A percentile compares a stretch with the other conserved stretches of the same genome.
Evolutionary conservation across 1,140 invertebrate species (phyloP).

Genomic region (Dufourea novaeangliae): DNA sequence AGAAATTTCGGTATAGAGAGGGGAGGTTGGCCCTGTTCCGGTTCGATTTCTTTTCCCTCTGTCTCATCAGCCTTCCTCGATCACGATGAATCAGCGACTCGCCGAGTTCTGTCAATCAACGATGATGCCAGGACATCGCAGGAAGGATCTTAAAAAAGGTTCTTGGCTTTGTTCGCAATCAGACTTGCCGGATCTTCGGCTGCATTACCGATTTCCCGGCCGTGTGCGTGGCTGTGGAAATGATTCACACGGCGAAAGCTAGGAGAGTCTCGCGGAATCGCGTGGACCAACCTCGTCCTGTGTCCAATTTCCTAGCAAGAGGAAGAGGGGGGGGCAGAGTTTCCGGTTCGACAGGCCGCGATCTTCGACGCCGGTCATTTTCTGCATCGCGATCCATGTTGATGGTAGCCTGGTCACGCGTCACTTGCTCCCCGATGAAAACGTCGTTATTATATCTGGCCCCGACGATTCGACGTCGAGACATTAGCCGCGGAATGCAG

Average conservation of each 20-base stretch:
- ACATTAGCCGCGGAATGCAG: constrained; percentile 54
- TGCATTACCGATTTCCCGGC: constrained; percentile 67
- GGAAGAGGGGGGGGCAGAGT: no score
- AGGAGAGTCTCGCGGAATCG: constrained; percentile 33
- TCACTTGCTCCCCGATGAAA: constrained; percentile 38
- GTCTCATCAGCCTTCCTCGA: not conserved
- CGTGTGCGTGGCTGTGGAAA: constrained; percentile 57
- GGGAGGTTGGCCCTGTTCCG: constrained; percentile 16
- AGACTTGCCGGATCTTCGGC: constrained; percentile 52
- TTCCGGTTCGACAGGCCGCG: constrained; percentile 57
- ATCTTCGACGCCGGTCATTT: constrained; percentile 34
- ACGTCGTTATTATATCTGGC: constrained; percentile 20
- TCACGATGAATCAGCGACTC: not conserved
- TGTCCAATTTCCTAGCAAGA: no score
- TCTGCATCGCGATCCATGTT: constrained; percentile 23
- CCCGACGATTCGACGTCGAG: not conserved
- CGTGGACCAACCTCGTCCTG: constrained; percentile 14
- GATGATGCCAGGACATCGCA: no score
- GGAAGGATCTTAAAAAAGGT: not conserved
- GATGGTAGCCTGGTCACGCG: constrained; percentile 58
- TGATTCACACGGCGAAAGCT: constrained; percentile 68
- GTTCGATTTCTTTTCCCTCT: constrained; percentile 1
- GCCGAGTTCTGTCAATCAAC: not conserved
- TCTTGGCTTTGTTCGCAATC: not conserved
- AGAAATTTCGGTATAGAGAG: constrained; percentile 22